Evolutionary conservation across 2,113 vertebrate genomes (phyloP).

Genomic region (Malurus melanocephalus): DNA sequence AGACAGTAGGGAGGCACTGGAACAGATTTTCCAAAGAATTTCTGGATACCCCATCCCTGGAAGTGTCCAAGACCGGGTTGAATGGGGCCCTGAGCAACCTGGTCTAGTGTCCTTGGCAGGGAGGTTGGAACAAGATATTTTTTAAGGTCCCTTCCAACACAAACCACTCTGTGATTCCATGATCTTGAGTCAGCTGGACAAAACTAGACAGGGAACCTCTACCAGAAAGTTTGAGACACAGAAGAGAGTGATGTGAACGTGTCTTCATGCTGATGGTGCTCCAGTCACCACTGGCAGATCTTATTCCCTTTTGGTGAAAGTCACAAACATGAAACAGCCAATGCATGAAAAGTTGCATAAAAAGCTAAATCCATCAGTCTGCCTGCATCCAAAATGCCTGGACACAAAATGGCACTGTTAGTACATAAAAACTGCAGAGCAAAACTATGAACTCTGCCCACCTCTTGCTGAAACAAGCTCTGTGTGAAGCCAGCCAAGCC

Average conservation of each 20-base stretch:
- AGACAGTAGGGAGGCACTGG: too few species aligned
- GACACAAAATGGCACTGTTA: neutral
- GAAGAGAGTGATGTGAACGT: accelerated
- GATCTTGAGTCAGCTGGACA: neutral
- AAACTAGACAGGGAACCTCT: neutral
- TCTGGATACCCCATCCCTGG: neutral
- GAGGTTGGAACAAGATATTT: neutral
- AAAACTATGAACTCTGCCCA: neutral
- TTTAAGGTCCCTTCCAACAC: neutral
- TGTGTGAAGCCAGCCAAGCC: neutral
- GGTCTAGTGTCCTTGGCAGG: neutral
- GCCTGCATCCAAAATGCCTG: neutral
- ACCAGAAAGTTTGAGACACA: neutral
- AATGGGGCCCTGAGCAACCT: neutral
- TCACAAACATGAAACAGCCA: neutral
- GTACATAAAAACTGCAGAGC: neutral
- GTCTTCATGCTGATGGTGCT: neutral
- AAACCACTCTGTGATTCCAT: neutral
- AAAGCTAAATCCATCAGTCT: neutral
- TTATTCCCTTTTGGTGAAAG: neutral
- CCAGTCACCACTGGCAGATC: neutral
- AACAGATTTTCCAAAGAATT: neutral
- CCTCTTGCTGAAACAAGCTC: neutral
- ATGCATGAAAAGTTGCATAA: neutral
- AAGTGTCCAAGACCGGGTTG: accelerated